phyloP scores from a whole-genome alignment of 2,113 vertebrate genomes.

The Actenoides hombroni region DNA sequence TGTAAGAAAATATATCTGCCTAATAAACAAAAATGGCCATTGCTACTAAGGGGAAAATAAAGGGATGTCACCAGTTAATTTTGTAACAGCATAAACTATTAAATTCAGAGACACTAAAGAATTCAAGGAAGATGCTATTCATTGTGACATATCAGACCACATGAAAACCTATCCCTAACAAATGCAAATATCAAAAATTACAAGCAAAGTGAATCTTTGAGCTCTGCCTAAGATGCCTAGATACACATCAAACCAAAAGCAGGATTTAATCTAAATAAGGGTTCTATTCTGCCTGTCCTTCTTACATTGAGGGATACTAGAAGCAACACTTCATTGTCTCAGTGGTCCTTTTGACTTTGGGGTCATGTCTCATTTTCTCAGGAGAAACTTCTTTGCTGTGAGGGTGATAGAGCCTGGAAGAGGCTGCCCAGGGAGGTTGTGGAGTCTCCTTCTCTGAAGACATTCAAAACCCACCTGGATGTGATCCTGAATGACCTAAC shows the following conservation, averaged over 20 bases:
- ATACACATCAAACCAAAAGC: neutral
- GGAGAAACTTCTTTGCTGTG: too few relatives aligned
- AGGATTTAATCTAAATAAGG: neutral
- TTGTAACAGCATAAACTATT: neutral
- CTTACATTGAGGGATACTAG: accelerated
- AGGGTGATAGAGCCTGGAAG: too few relatives aligned
- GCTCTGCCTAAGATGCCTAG: neutral
- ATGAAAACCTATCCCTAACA: neutral
- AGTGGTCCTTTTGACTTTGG: neutral
- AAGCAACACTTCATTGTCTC: neutral
- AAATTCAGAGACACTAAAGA: neutral
- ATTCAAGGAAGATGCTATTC: neutral
- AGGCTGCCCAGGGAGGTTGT: too few relatives aligned
- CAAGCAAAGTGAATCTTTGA: neutral
- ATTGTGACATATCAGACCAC: neutral
- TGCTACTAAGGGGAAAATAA: neutral
- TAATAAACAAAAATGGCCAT: neutral
- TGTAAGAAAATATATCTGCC: neutral
- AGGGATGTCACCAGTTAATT: neutral
- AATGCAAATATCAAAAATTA: neutral
- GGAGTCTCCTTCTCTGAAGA: too few relatives aligned
- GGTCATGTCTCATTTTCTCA: neutral
- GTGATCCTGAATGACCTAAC: too few relatives aligned
- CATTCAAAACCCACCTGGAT: too few relatives aligned
- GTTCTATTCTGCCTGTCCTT: neutral